Percentiles rank a stretch among this genome's conserved stretches.
Evolutionary conservation across 2,888 invertebrate genomes (phyloP).

Genomic region (Diplazon laetatorius): DNA sequence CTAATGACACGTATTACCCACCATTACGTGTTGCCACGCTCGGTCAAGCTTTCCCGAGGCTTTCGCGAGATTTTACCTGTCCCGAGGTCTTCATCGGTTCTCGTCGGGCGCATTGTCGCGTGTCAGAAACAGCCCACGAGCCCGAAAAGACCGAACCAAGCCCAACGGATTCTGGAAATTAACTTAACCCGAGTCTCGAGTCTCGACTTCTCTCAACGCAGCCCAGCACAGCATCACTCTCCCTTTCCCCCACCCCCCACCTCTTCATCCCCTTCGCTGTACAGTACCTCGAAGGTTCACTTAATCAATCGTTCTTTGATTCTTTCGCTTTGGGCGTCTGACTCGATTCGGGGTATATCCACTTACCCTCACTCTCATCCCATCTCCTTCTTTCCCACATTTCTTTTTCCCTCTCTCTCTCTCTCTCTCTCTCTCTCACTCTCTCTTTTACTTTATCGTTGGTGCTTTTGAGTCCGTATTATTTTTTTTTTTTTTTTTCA

Average conservation of each 20-base stretch:
- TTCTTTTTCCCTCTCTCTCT: slow-evolving; percentile 22
- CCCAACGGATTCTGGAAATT: slow-evolving; percentile 56
- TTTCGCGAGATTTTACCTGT: slow-evolving; percentile 26
- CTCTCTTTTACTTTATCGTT: slow-evolving; percentile 9
- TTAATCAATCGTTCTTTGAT: slow-evolving; percentile 57
- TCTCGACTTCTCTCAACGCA: slow-evolving; percentile 1
- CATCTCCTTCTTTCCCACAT: slow-evolving; percentile 32
- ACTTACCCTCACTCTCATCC: slow-evolving; percentile 50
- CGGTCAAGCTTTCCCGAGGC: slow-evolving; percentile 21
- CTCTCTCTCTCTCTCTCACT: neutral
- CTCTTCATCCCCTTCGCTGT: neutral
- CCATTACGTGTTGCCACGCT: slow-evolving; percentile 8
- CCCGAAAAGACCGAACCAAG: slow-evolving; percentile 5
- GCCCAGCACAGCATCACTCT: neutral
- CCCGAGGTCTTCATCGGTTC: slow-evolving; percentile 6
- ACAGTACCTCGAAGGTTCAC: slow-evolving; percentile 26
- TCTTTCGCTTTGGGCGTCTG: slow-evolving; percentile 48
- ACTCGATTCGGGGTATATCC: slow-evolving; percentile 56
- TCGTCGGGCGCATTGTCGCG: slow-evolving; percentile 32
- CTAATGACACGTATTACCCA: slow-evolving; percentile 8
- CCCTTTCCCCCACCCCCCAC: neutral
- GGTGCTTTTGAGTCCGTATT: neutral
- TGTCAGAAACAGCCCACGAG: slow-evolving; percentile 24
- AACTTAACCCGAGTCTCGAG: slow-evolving; percentile 48
- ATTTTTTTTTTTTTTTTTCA: no score